Evolutionary conservation across 2,113 vertebrate species (phyloP), one percentile per base, ranked within the genome.

Genomic region (Gymnocephalus cernua): DNA sequence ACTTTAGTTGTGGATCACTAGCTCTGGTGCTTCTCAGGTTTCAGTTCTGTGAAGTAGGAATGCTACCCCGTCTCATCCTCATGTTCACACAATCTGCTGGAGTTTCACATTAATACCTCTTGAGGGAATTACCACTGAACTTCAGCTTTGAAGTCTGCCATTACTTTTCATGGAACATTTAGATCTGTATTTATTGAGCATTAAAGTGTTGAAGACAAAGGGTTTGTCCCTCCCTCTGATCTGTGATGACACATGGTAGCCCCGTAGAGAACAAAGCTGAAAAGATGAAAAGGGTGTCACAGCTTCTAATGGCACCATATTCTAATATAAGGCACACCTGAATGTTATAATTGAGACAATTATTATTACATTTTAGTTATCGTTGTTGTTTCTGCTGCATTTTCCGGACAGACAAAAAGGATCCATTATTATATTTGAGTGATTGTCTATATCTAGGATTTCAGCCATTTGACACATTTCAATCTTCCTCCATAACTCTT

Each of bases 1-100:
- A 78, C 64, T 61, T 78, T 19, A 66, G 74, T 54, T 71, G 53
- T 74, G 67, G 54, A 44, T 78, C 41, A 38, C 38, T 4, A 16
- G 53, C 13, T 27, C 74, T 64, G 80, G n/a, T 76, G 75, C 67
- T 50, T 74, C 70, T 86, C 70, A 66, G 63, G 84, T 82, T 87
- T 82, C 80, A 71, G 44, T 32, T 9, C 25, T 27, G 29, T 16
- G 69, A 62, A 44, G n/a, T 27, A 38, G 64, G 57, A 77, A 58
- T 51, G 56, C 68, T 35, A 54, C 63, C 12, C 2, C 0, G 3
- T 25, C 38, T 86, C 54, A 50, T 57, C 64, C 53, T 48, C 35
- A 29, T 62, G 66, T 81, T 81, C 71, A 29, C 67, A 57, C 62
- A 64, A 67, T 77, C 56, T 80, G 66, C 61, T 32, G 47, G 70